Conservation (phyloP, 2,888 invertebrate genomes). For the Polietes domitor region DNA sequence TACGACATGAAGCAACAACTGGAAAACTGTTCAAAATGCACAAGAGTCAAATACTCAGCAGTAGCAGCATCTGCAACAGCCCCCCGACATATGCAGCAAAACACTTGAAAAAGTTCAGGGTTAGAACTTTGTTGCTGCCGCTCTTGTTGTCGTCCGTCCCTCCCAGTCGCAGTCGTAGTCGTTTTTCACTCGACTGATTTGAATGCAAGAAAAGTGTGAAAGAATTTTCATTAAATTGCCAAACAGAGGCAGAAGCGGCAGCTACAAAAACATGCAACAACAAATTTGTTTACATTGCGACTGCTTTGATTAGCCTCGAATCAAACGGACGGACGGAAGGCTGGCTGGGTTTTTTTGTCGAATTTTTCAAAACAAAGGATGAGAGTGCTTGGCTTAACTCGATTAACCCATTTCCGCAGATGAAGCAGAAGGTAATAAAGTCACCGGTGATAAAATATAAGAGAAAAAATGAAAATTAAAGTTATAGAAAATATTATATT, state of each 20-base stretch:
- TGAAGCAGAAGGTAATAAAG: neutral
- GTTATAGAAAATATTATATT: no score
- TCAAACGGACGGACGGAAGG: neutral
- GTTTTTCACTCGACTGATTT: neutral
- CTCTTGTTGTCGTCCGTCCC: constrained; percentile 1
- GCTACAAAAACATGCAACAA: neutral
- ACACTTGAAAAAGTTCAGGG: constrained; percentile 64
- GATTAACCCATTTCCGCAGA: neutral
- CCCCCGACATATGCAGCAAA: constrained; percentile 51
- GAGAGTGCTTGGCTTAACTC: neutral
- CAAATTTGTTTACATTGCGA: constrained; percentile 16
- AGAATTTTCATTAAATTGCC: constrained; percentile 34
- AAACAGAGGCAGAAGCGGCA: neutral
- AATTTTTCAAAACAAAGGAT: neutral
- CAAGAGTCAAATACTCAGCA: constrained; percentile 52
- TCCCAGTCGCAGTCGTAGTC: neutral
- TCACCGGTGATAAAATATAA: no score
- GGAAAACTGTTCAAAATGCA: constrained; percentile 47
- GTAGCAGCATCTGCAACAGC: constrained; percentile 23
- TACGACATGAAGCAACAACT: constrained; percentile 52
- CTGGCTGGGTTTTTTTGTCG: neutral
- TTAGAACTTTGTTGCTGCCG: constrained; percentile 41
- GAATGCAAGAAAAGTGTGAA: neutral
- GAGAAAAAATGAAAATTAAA: no score
- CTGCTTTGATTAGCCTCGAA: constrained; percentile 21